Base-by-base conservation (phyloP, 1,140 invertebrate species). In the Heliconius congener region DNA sequence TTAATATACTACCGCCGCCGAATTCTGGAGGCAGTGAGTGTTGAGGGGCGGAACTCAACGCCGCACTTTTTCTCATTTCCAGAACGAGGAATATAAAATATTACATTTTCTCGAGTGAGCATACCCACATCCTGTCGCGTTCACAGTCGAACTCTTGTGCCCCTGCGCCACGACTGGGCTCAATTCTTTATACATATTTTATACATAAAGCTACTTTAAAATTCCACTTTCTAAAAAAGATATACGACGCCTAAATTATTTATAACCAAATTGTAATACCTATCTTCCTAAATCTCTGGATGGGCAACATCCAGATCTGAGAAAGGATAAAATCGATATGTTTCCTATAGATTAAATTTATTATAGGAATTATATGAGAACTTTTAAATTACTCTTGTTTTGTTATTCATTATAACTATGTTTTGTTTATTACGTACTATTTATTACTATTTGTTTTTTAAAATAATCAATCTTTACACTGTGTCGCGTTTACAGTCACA, bases 321-420 rank as follows among this genome's bases (percentile, higher is more conserved):
- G 27, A 66, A 66, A 66, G 60, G 60, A 66, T 66, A 16, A 66
- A 30, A 66, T 66, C 60, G 60, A 66, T 66, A 66, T 66, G 16
- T 66, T 30, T 23, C 60, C 23, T 66, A 27, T 66, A n/a, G 19
- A 66, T 66, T 16, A 66, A 66, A 30, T 66, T 8, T 52, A 52
- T 52, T n/a, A 11, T n/a, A 57, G 55, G 2, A 57, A 57, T 23
- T 60, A 23, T 6, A 66, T 16, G 23, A 30, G 27, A 66, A 23
- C 60, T 66, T 60, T 60, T 60, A 23, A 9, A 57, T 23, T 11
- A 57, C 19, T 57, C n/a, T 57, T 57, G 55, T 34, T 6, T 34
- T 34, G 5, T 34, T 6, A 34, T 34, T 34, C 55, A 60, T 23
- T 23, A 9, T 23, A 60, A 60, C 19, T 60, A 23, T 60, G 55